phyloP scores from a whole-genome alignment of 2,888 invertebrate genomes.

The Idaea straminata region DNA sequence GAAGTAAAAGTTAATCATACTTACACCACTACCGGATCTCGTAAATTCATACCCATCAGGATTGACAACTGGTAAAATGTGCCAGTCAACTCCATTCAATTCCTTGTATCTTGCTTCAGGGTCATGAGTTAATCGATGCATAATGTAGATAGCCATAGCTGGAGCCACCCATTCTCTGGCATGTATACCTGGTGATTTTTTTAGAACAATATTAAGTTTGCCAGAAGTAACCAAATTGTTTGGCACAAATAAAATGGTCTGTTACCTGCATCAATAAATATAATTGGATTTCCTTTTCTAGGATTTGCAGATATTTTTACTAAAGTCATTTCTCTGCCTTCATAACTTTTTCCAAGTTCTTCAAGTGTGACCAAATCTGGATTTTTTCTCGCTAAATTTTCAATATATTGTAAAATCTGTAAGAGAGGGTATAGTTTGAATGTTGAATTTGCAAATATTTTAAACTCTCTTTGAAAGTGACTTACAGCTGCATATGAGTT shows the following conservation, averaged over 20 bases:
- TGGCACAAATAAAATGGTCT: background rate
- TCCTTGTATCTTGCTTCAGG: slow-evolving; percentile 54
- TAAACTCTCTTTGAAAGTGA: slow-evolving; percentile 17
- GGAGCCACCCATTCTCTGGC: slow-evolving; percentile 85
- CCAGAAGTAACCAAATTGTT: background rate
- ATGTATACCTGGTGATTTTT: slow-evolving; percentile 68
- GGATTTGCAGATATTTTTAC: slow-evolving; percentile 78
- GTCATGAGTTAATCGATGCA: slow-evolving; percentile 72
- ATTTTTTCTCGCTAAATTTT: slow-evolving; percentile 45
- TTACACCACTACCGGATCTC: slow-evolving; percentile 52
- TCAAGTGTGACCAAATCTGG: slow-evolving; percentile 69
- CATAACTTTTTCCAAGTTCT: slow-evolving; percentile 76
- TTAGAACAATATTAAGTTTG: background rate
- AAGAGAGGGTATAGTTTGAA: slow-evolving; percentile 1
- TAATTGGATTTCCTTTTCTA: slow-evolving; percentile 73
- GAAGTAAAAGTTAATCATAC: slow-evolving; percentile 34
- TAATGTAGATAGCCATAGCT: slow-evolving; percentile 79
- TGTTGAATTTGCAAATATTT: background rate
- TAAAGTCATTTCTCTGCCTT: slow-evolving; percentile 75
- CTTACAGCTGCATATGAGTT: slow-evolving; percentile 55
- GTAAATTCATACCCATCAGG: slow-evolving; percentile 87
- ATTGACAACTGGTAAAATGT: slow-evolving; percentile 83
- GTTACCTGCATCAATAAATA: slow-evolving; percentile 81
- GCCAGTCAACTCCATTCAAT: slow-evolving; percentile 83
- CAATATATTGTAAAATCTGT: slow-evolving; percentile 55